Evolutionary conservation across 2,888 invertebrate species (phyloP), one percentile per base, ranked within the genome.

Genomic region (Drosophila nr. medialis): DNA sequence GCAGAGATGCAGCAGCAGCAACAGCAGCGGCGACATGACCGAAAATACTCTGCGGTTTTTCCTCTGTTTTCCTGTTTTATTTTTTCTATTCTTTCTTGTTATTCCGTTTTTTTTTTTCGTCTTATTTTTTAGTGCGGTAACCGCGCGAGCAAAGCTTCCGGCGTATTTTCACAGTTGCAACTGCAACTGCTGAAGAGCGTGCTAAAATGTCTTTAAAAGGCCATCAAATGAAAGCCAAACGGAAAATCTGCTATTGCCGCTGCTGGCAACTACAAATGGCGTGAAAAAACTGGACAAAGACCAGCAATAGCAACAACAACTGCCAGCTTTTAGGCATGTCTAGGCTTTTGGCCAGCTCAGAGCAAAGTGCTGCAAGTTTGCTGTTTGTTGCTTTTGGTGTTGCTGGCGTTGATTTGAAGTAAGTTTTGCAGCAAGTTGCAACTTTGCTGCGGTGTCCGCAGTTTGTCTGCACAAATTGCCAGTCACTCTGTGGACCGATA

Each of bases 391-490:
- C 40, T 65, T 67, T 48, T 53, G 50, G 10, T 64, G 65, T 36
- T 64, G 67, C 15, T 71, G 69, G 6, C 63, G 67, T 66, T 60
- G 75, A 72, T 78, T 65, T 63, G 79, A 66, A 71, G 80, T 71
- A 64, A 75, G 58, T 75, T 75, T 71, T 77, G 42, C 51, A 54
- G 80, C 56, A 80, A 77, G 70, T 70, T 70, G 77, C 80, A 77
- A 77, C 68, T 66, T 72, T 63, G 64, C 67, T 65, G 77, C 69
- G 81, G 73, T 79, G 75, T 81, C 84, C 81, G 86, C 89, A 84
- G 88, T 88, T 84, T 83, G 88, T 85, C 83, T 77, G 86, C 83
- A 56, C 80, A 83, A 84, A 89, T 85, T 85, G 89, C 80, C 82
- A 81, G 73, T 79, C 81, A 80, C 81, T 79, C 77, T 77, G 67